phyloP scores from a whole-genome alignment of 2,797 vertebrate species.

The Pelodytes ibericus region DNA sequence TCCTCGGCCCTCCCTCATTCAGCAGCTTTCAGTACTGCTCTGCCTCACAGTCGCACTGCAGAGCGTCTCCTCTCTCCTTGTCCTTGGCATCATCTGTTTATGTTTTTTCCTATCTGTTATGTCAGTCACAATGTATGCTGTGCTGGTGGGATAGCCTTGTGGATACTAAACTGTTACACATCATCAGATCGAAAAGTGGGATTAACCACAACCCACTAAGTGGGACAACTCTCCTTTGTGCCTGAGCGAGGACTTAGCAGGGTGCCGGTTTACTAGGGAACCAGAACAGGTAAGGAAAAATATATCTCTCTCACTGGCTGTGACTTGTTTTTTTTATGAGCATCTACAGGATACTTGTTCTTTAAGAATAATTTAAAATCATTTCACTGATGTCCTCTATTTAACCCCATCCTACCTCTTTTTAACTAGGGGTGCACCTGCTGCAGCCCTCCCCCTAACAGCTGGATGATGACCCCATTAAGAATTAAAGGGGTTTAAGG shows the following conservation, averaged over 20 bases:
- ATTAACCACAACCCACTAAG: neutral
- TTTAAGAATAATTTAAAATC: neutral
- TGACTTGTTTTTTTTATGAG: neutral
- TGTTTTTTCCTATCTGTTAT: neutral
- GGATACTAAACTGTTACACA: neutral
- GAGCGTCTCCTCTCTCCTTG: slow-evolving; percentile 21
- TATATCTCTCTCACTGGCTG: too few relatives aligned
- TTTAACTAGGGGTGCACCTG: neutral
- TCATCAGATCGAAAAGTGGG: slow-evolving; percentile 4
- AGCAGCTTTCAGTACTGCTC: neutral
- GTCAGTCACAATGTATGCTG: neutral
- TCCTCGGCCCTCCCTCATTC: slow-evolving; percentile 27
- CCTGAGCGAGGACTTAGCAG: neutral
- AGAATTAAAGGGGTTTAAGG: neutral
- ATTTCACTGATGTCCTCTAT: neutral
- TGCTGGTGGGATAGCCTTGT: too few relatives aligned
- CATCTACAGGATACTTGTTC: neutral
- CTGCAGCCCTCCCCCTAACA: too few relatives aligned
- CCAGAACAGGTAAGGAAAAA: slow-evolving; percentile 25
- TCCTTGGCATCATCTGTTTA: slow-evolving; percentile 28
- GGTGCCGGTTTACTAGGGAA: neutral
- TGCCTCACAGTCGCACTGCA: slow-evolving; percentile 45
- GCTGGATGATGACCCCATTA: too few relatives aligned
- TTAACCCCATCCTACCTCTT: neutral
- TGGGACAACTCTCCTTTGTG: neutral